These are phyloP conservation scores for Antennarius maculatus DNA, from an alignment of 2,797 vertebrate genomes.

Conservation along the genomic window DNA sequence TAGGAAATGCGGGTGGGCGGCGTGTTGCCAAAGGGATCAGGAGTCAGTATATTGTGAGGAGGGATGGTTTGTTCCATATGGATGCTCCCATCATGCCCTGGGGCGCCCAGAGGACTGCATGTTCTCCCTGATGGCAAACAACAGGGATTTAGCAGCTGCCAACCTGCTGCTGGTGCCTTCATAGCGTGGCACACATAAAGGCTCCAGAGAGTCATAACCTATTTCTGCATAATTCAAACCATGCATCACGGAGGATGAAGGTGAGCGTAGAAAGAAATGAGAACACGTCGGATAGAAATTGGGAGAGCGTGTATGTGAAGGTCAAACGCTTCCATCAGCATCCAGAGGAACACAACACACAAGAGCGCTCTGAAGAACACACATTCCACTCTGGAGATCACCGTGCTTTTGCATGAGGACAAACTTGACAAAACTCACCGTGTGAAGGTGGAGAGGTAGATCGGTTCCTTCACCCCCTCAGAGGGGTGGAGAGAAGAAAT, in stretches of 20 bases:
- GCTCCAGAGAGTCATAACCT: slow-evolving; percentile 39
- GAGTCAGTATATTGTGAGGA: slow-evolving; percentile 43
- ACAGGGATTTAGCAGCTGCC: slow-evolving; percentile 25
- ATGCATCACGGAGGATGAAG: slow-evolving; percentile 29
- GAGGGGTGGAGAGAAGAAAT: slow-evolving; percentile 18
- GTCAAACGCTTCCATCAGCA: slow-evolving; percentile 62
- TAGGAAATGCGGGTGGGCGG: not conserved
- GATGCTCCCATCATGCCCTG: slow-evolving; percentile 34
- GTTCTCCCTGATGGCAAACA: slow-evolving; percentile 3
- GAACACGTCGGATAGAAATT: slow-evolving; percentile 21
- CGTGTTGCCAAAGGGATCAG: slow-evolving; percentile 31
- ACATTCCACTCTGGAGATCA: slow-evolving; percentile 38
- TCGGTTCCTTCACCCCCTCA: slow-evolving; percentile 60
- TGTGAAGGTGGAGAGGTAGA: slow-evolving; percentile 58
- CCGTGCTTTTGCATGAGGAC: slow-evolving; percentile 53
- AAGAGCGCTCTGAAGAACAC: slow-evolving; percentile 73
- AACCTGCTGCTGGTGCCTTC: slow-evolving; percentile 29
- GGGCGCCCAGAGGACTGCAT: not conserved
- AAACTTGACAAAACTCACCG: slow-evolving; percentile 72
- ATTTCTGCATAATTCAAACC: slow-evolving; percentile 39
- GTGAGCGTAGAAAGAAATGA: slow-evolving; percentile 17
- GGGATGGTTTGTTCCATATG: slow-evolving; percentile 14
- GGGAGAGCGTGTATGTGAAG: slow-evolving; percentile 54
- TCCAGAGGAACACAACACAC: slow-evolving; percentile 33
- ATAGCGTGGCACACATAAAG: slow-evolving; percentile 3